Evolutionary conservation across 2,113 vertebrate genomes (phyloP), one percentile per base, ranked within the genome.

Genomic region (Sapayoa aenigma): DNA sequence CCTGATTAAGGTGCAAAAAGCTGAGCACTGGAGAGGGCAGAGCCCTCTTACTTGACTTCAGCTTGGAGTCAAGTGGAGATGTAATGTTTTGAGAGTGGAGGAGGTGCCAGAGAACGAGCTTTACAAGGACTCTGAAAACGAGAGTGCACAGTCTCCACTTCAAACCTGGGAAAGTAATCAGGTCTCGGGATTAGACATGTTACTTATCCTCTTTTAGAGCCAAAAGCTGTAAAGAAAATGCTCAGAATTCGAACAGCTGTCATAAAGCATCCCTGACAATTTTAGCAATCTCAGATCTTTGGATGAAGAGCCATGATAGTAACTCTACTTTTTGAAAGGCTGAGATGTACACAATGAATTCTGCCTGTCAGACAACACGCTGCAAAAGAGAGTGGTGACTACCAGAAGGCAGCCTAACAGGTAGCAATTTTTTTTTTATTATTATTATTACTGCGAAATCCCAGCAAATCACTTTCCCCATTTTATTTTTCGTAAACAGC

Each of bases 201-300:
- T 95, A 52, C 91, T 93, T 73, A 79, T 66, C 42, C 49, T 85
- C 44, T 53, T 77, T 71, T 47, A 80, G 71, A 89, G 86, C 92
- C 76, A 90, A 90, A 94, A 94, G 77, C 87, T 73, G 7, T 93
- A 95, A 95, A 95, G 94, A 87, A 94, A 35, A 63, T 58, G 68
- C 65, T 94, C 46, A 27, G 76, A 65, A 68, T 91, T 46, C 39
- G 82, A 96, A 72, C 84, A 94, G 91, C 78, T 91, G 75, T 94
- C 91, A 91, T 94, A 94, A 96, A 95, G 85, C 82, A 95, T 78
- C 82, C 73, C 65, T 96, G 94, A 93, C 44, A 33, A 91, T 95
- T 91, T 88, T 87, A 86, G 84, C 87, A 75, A 95, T 91, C 88
- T 97, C 79, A 84, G 88, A 92, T 95, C 86, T 93, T 58, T 81